Percentiles rank a stretch among this genome's conserved stretches.
Evolutionary conservation across 1,140 invertebrate species (phyloP).

Genomic region (Drosophila athabasca): DNA sequence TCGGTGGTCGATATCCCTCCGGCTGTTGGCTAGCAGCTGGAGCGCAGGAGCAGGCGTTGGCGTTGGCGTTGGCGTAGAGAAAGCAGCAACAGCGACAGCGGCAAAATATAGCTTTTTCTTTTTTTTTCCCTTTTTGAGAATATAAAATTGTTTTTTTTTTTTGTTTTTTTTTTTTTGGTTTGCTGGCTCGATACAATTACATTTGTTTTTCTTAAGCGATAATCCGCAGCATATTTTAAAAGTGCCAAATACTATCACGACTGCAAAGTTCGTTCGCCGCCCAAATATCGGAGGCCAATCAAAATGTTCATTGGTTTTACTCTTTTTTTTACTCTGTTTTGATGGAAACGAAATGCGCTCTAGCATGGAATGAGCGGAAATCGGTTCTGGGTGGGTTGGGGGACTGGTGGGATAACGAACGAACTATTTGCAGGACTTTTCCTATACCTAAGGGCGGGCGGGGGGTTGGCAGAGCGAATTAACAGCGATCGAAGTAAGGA

Average conservation of each 20-base stretch:
- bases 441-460: neutral
- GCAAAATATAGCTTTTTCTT: constrained; percentile 31
- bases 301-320: constrained; percentile 47
- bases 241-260: constrained; percentile 78
- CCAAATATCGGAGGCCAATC: constrained; percentile 27
- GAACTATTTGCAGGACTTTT: constrained; percentile 60
- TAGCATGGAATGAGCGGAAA: constrained; percentile 39
- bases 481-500: constrained; percentile 9
- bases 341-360: constrained; percentile 27
- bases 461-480: constrained; percentile 4
- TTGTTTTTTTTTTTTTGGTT: constrained; percentile 22
- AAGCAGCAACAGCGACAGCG: constrained; percentile 41
- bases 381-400: neutral
- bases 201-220: constrained; percentile 62
- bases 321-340: neutral
- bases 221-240: constrained; percentile 83
- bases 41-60: constrained; percentile 38
- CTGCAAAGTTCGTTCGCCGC: constrained; percentile 69
- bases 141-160: constrained; percentile 12
- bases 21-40: constrained; percentile 39
- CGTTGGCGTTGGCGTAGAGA: constrained; percentile 35
- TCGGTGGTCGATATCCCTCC: constrained; percentile 60
- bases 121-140: constrained; percentile 12
- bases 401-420: constrained; percentile 32
- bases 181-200: constrained; percentile 42